These are phyloP conservation scores for Xiphophorus maculatus DNA, from an alignment of 2,113 vertebrate genomes.

Conservation along the genomic window DNA sequence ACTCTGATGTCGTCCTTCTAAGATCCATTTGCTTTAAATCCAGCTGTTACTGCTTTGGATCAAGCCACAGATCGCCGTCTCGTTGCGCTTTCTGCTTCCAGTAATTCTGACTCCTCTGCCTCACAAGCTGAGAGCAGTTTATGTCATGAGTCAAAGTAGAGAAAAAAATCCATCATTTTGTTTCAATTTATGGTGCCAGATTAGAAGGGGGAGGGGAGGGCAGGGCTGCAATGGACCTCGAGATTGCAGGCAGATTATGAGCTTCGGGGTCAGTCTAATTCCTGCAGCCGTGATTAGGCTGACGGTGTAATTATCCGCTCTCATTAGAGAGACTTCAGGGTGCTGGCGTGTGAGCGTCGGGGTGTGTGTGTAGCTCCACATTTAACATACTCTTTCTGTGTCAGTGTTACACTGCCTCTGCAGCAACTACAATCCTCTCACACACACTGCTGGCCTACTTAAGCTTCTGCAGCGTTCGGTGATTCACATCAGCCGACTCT, in stretches of 20 bases:
- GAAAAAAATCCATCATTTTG: not conserved
- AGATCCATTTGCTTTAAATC: conserved; percentile 34
- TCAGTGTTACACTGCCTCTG: conserved; percentile 59
- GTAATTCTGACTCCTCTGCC: not conserved
- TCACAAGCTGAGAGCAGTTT: not conserved
- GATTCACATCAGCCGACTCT: conserved; percentile 4
- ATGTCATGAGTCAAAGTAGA: not conserved
- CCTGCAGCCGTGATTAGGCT: conserved; percentile 42
- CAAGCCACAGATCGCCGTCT: not conserved
- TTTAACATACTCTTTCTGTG: conserved; percentile 42
- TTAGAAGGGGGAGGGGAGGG: conserved; percentile 23
- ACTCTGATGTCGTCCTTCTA: not conserved
- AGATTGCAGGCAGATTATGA: conserved; percentile 44
- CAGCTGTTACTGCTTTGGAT: conserved; percentile 3
- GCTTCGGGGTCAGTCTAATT: conserved; percentile 33
- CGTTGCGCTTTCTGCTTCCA: not conserved
- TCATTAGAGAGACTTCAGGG: conserved; percentile 23
- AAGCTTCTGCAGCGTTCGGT: conserved; percentile 11
- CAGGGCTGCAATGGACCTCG: not conserved
- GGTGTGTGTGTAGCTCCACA: conserved; percentile 8
- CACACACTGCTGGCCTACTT: conserved; percentile 54
- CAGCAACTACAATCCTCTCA: not conserved
- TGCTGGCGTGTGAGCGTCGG: conserved; percentile 17
- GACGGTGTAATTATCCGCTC: conserved; percentile 48
- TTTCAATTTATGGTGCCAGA: conserved; percentile 30